Conservation (phyloP, 2,113 vertebrate species). For the Mustela nigripes region DNA sequence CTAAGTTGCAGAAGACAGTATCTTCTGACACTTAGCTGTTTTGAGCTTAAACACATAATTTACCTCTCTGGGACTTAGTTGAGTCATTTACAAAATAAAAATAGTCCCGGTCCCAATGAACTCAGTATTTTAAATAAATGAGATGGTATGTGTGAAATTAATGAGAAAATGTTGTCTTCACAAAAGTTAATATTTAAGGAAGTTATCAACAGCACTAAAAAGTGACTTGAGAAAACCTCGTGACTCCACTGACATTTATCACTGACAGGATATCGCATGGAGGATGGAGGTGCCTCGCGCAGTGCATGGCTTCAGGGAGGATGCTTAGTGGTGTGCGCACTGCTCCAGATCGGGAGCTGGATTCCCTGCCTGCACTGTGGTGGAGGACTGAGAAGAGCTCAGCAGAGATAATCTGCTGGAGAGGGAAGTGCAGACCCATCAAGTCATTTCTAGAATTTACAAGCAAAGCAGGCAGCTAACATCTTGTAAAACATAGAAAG, state of each 20-base stretch:
- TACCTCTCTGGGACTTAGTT: neutral
- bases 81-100: constrained; percentile 17
- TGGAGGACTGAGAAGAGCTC: neutral
- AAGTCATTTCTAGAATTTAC: neutral
- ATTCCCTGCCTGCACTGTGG: neutral
- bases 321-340: neutral
- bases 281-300: neutral
- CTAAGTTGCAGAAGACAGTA: constrained; percentile 41
- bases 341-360: neutral
- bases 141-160: neutral
- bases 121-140: constrained; percentile 25
- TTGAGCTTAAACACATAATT: constrained; percentile 28
- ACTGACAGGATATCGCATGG: neutral
- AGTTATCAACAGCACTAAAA: neutral
- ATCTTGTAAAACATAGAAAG: neutral
- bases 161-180: constrained; percentile 52
- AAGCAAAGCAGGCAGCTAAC: neutral
- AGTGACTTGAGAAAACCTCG: constrained; percentile 3
- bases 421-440: neutral
- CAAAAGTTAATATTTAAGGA: constrained; percentile 8
- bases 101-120: neutral
- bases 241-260: neutral
- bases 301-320: neutral
- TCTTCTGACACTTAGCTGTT: constrained; percentile 19
- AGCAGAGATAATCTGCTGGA: neutral